Base-by-base conservation (phyloP, 2,113 vertebrate genomes). In the Psettodes erumei region DNA sequence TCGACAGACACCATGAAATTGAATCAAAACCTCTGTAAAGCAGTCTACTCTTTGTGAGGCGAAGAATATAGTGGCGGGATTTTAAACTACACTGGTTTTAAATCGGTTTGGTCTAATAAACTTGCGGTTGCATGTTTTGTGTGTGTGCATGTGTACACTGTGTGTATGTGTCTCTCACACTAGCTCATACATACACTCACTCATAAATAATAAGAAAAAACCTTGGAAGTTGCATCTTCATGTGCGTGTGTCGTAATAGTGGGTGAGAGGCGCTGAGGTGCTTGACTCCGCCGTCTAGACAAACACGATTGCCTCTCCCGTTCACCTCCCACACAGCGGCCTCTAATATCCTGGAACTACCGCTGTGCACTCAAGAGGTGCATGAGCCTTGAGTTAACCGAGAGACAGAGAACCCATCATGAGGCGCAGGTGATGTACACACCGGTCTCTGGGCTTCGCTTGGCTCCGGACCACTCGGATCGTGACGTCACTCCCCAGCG, bases 201-300 rank as follows among this genome's bases (percentile, higher is more conserved):
- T 55, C 53, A 55, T 55, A 13, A 56, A 56, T n/a, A 3, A 18
- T n/a, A 30, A 54, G n/a, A n/a, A n/a, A n/a, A 53, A 42, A 60
- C 27, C 28, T 50, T 50, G 3, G 10, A 42, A 53, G 37, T 62
- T 40, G 40, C 10, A 65, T 66, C 3, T 50, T 67, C 30, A 48
- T 8, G 4, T 25, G 0, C 11, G 33, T 38, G 1, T 13, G 23
- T 53, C 27, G 35, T 27, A 45, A 45, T 62, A 27, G 43, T 32
- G 27, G 16, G 13, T 42, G 25, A 37, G 27, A 59, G 43, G 40
- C 61, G 16, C 19, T 63, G 47, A 37, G 27, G 15, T 18, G 37
- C 23, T 54, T 45, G 37, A 40, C n/a, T 33, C 6, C 28, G 8
- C 63, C 27, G 33, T 53, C 16, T 53, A 38, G 47, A 62, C 51